phyloP scores from a whole-genome alignment of 2,797 vertebrate species.

The Schizopygopsis pylzovi region DNA sequence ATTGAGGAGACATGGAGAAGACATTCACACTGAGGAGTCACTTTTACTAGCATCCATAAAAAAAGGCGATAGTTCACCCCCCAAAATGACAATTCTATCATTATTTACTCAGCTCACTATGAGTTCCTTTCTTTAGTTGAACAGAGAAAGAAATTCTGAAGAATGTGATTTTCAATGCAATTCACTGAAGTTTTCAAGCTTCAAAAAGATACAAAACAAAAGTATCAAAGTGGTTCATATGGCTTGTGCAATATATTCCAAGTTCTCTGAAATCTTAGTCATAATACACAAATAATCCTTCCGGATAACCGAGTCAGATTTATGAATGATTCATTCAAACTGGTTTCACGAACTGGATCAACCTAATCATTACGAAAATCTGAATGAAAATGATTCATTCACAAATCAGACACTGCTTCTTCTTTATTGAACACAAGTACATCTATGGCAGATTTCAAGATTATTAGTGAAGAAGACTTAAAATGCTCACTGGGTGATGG shows the following conservation, averaged over 20 bases:
- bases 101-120: background rate
- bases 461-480: background rate
- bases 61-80: too few relatives aligned
- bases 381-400: background rate
- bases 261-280: background rate
- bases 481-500: background rate
- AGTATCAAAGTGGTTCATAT: background rate
- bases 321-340: background rate
- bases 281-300: background rate
- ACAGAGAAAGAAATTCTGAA: background rate
- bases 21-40: background rate
- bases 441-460: background rate
- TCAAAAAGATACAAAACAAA: conserved; percentile 1
- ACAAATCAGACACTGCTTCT: background rate
- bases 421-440: background rate
- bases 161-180: conserved; percentile 2
- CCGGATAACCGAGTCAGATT: background rate
- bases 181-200: background rate
- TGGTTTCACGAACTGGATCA: background rate
- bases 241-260: background rate
- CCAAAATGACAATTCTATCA: background rate
- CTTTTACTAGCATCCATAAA: background rate
- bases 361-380: background rate
- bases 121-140: background rate
- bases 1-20: background rate